Evolutionary conservation across 2,888 invertebrate species (phyloP).

Genomic region (Automeris io): DNA sequence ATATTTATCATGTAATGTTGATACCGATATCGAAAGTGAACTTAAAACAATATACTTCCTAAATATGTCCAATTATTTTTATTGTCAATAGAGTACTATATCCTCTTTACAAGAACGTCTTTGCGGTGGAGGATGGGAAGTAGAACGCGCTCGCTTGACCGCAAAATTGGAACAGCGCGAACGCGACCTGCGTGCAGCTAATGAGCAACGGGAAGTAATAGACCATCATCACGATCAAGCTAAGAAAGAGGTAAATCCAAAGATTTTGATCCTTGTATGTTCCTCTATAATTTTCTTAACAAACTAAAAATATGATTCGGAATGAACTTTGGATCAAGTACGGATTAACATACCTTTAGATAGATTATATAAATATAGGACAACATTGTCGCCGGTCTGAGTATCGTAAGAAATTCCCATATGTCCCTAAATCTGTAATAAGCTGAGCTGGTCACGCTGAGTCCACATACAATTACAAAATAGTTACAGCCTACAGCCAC

Average conservation of each 20-base stretch:
- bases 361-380: no score
- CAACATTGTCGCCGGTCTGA: no score
- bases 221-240: conserved; percentile 85
- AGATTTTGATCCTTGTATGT: no score
- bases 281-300: no score
- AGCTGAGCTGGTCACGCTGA: no score
- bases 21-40: not conserved
- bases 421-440: no score
- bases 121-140: conserved; percentile 76
- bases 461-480: no score
- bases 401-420: no score
- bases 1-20: not conserved
- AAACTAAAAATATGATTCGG: no score
- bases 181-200: conserved; percentile 82
- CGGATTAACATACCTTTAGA: no score
- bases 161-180: conserved; percentile 85
- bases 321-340: no score
- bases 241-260: conserved; percentile 64
- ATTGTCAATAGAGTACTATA: conserved; percentile 46
- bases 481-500: no score
- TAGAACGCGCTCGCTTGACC: conserved; percentile 82
- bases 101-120: conserved; percentile 67
- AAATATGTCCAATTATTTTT: not conserved
- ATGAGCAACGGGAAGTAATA: conserved; percentile 85
- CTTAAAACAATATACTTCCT: not conserved